Evolutionary conservation across 2,888 invertebrate genomes (phyloP), one percentile per base, ranked within the genome.

Genomic region (Oscheius sp.): DNA sequence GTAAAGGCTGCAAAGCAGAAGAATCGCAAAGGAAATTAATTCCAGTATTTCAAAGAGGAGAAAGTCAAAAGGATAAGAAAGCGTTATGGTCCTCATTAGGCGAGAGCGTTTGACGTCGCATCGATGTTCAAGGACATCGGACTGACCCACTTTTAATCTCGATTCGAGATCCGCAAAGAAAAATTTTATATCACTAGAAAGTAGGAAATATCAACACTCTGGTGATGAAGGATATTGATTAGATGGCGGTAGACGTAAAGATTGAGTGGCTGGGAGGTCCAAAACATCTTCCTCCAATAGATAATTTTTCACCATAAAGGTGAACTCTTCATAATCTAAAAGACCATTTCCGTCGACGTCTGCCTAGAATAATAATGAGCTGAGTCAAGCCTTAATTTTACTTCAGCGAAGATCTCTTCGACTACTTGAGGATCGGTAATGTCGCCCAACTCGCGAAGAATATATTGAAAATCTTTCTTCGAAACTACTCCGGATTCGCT

Each of bases 271-370:
- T 14, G 47, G 44, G 5, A 36, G 17, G n/a, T 54, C 54, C 2
- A 54, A 12, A 36, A 84, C 78, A 70, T 85, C 85, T 26, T 85
- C 84, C 63, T 85, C 85, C 14, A 79, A 81, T 69, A 85, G 72
- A 61, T 85, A 85, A 56, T 82, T 85, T 51, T 79, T 77, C 54
- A 83, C 82, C 77, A 85, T 80, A 67, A 79, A 82, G n/a, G 79
- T 70, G 72, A 85, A 85, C 72, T 85, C 85, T 70, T 85, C 84
- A 63, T 75, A 83, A 66, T 85, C 85, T 30, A 85, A 81, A 22
- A 84, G 74, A 5, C 85, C 84, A 65, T 85, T 85, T 57, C 80
- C 78, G 66, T 85, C 85, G 1, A 85, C 84, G 66, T 84, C 84
- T 0, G 75, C 76, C 76, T 76, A 54, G 38, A 72, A 47, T 6